These are phyloP conservation scores for Achroia grisella DNA, from an alignment of 1,140 invertebrate genomes.

Conservation along the genomic window DNA sequence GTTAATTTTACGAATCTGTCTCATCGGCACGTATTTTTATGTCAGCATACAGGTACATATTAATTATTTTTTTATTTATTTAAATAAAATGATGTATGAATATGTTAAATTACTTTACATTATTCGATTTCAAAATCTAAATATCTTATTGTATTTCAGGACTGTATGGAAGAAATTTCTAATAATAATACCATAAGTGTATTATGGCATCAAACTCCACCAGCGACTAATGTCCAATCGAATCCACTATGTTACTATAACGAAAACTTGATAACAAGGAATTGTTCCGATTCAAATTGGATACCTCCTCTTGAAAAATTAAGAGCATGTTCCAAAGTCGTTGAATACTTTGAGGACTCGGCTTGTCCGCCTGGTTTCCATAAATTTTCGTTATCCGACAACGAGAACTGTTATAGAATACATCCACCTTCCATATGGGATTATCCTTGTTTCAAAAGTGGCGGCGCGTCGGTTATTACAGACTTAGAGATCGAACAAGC, in stretches of 20 bases:
- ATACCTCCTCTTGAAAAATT: conserved; percentile 21
- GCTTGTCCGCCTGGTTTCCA: conserved; percentile 42
- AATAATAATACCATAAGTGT: conserved; percentile 30
- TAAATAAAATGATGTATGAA: no score
- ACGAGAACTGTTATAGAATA: conserved; percentile 46
- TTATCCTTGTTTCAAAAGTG: conserved; percentile 46
- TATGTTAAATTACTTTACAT: no score
- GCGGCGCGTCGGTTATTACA: conserved; percentile 44
- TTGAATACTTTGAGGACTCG: conserved; percentile 29
- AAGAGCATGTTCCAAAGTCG: conserved; percentile 29
- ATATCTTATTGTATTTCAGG: conserved; percentile 19
- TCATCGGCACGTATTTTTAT: not conserved
- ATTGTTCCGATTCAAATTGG: conserved; percentile 36
- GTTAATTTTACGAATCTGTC: no score
- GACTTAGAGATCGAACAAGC: conserved; percentile 34
- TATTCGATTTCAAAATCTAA: no score
- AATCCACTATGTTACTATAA: conserved; percentile 38
- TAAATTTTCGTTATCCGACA: conserved; percentile 35
- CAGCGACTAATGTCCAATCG: conserved; percentile 31
- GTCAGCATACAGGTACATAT: conserved; percentile 1
- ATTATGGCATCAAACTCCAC: conserved; percentile 32
- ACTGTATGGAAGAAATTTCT: conserved; percentile 36
- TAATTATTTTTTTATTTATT: not conserved
- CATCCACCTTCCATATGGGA: conserved; percentile 31
- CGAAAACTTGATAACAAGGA: conserved; percentile 34